phyloP scores from a whole-genome alignment of 2,113 vertebrate genomes.

The Dermatemys mawii region DNA sequence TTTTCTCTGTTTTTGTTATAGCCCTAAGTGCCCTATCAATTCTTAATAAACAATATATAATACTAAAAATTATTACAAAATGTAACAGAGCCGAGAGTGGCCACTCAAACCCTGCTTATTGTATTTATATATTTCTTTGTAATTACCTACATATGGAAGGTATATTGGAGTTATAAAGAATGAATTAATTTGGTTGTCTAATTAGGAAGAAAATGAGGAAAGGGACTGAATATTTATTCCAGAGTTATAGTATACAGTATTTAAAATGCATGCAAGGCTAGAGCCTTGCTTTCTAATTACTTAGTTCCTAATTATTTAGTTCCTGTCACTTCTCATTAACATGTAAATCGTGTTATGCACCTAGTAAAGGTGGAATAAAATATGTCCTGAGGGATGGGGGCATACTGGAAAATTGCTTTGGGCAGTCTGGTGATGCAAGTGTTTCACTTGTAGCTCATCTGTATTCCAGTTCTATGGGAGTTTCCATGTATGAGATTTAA shows the following conservation, averaged over 20 bases:
- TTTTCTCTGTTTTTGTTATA: not conserved
- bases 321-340: slow-evolving; percentile 77
- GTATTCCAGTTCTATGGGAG: slow-evolving; percentile 63
- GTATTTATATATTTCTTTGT: slow-evolving; percentile 48
- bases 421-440: slow-evolving; percentile 71
- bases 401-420: slow-evolving; percentile 74
- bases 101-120: slow-evolving; percentile 5
- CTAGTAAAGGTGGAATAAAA: slow-evolving; percentile 74
- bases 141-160: slow-evolving; percentile 64
- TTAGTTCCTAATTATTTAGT: slow-evolving; percentile 77
- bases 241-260: slow-evolving; percentile 54
- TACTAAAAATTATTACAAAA: not conserved
- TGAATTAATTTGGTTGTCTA: slow-evolving; percentile 70
- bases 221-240: slow-evolving; percentile 68
- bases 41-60: not conserved
- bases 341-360: slow-evolving; percentile 76
- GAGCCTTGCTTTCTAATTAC: slow-evolving; percentile 75
- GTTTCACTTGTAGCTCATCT: slow-evolving; percentile 63
- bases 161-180: slow-evolving; percentile 63
- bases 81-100: not conserved
- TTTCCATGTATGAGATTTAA: slow-evolving; percentile 63
- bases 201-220: slow-evolving; percentile 72
- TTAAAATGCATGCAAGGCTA: slow-evolving; percentile 71
- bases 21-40: not conserved
- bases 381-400: slow-evolving; percentile 58